Conservation (phyloP, 2,113 vertebrate genomes). For the Thamnaconus septentrionalis region DNA sequence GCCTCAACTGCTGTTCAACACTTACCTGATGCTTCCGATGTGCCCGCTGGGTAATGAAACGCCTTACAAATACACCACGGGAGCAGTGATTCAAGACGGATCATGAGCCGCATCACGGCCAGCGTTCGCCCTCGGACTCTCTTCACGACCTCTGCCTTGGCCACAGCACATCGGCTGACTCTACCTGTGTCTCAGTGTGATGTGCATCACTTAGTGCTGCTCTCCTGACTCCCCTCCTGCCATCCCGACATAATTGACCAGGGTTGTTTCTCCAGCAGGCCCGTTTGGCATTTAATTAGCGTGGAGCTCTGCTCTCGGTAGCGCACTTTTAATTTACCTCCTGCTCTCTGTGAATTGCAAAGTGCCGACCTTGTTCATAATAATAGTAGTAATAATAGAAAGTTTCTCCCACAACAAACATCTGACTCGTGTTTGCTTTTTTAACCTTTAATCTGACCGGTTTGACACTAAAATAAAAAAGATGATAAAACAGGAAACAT, state of each 20-base stretch:
- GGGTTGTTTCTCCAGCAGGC: conserved; percentile 6
- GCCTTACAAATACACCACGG: conserved; percentile 13
- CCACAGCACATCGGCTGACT: not conserved
- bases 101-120: not conserved
- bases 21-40: conserved; percentile 17
- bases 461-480: too few relatives aligned
- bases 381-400: not conserved
- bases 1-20: conserved; percentile 11
- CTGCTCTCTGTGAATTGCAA: not conserved
- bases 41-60: conserved; percentile 34
- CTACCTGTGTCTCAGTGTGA: not conserved
- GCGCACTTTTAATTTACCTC: conserved; percentile 21
- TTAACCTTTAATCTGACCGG: too few relatives aligned
- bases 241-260: conserved; percentile 10
- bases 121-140: not conserved
- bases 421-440: too few relatives aligned
- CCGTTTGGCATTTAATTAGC: conserved; percentile 30
- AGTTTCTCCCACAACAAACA: too few relatives aligned
- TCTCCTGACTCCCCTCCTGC: conserved; percentile 1
- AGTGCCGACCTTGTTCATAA: conserved; percentile 14
- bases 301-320: conserved; percentile 1
- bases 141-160: not conserved
- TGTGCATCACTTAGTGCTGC: not conserved
- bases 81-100: conserved; percentile 11
- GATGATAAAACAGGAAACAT: too few relatives aligned